Conservation (phyloP, 2,888 invertebrate genomes). For the Ochlodes sylvanus region DNA sequence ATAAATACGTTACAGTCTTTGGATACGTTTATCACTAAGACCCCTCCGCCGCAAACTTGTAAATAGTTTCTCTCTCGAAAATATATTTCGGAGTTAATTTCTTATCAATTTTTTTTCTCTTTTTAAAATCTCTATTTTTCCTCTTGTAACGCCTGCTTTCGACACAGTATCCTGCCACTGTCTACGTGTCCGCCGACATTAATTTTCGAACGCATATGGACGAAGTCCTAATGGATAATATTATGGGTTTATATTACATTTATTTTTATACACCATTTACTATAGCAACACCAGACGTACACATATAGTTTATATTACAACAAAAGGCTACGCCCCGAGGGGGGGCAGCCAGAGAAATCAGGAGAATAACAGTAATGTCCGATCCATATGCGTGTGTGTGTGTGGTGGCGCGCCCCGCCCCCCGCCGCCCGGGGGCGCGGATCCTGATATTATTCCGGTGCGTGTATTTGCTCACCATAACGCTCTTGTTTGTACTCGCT, state of each 20-base stretch:
- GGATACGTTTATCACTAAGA: slow-evolving; percentile 83
- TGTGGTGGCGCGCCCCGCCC: slow-evolving; percentile 33
- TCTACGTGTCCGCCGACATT: slow-evolving; percentile 35
- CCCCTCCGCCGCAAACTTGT: slow-evolving; percentile 76
- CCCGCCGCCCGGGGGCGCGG: slow-evolving; percentile 34
- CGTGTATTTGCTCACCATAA: slow-evolving; percentile 49
- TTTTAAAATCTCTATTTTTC: slow-evolving; percentile 56
- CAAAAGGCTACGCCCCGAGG: slow-evolving; percentile 1
- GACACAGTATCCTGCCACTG: slow-evolving; percentile 38
- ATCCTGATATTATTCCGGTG: slow-evolving; percentile 44
- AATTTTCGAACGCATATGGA: slow-evolving; percentile 45
- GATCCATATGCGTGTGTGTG: slow-evolving; percentile 43
- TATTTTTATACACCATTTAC: slow-evolving; percentile 31
- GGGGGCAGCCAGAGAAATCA: slow-evolving; percentile 13
- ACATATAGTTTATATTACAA: slow-evolving; percentile 33
- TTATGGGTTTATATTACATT: slow-evolving; percentile 32
- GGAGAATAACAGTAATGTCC: slow-evolving; percentile 35
- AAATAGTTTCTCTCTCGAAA: slow-evolving; percentile 81
- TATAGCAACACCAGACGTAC: slow-evolving; percentile 39
- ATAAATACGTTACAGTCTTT: slow-evolving; percentile 84
- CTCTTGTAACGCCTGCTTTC: slow-evolving; percentile 29
- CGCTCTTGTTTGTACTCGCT: slow-evolving; percentile 76
- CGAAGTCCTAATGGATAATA: slow-evolving; percentile 36
- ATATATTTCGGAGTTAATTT: slow-evolving; percentile 79
- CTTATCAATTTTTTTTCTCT: slow-evolving; percentile 62